Conservation (phyloP, 2,113 vertebrate genomes). For the Coryphaenoides rupestris region DNA sequence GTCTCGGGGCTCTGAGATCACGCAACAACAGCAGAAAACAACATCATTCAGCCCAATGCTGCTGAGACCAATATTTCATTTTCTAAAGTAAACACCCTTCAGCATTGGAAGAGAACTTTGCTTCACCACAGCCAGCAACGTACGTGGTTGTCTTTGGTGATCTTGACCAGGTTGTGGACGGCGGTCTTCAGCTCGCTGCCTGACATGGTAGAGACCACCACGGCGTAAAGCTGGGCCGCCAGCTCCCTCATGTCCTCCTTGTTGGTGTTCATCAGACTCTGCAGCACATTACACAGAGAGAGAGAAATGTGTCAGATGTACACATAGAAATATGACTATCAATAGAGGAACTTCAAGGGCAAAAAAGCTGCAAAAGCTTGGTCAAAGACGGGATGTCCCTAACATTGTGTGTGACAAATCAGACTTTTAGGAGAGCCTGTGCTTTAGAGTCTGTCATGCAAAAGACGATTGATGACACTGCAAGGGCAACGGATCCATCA, state of each 20-base stretch:
- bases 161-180: constrained; percentile 89
- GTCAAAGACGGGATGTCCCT: too few species aligned
- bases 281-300: constrained; percentile 19
- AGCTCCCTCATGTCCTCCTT: constrained; percentile 98
- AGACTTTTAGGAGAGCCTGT: too few species aligned
- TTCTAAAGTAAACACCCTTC: background rate
- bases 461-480: too few species aligned
- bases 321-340: constrained; percentile 1
- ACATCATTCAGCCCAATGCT: too few species aligned
- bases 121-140: constrained; percentile 17
- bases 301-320: background rate
- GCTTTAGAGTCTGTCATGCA: too few species aligned
- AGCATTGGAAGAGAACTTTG: background rate
- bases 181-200: constrained; percentile 85
- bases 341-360: background rate
- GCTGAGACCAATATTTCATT: background rate
- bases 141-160: constrained; percentile 91
- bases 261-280: constrained; percentile 95
- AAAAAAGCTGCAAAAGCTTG: too few species aligned
- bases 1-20: constrained; percentile 85
- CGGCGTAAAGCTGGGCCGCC: constrained; percentile 90
- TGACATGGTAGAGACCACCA: constrained; percentile 88
- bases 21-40: constrained; percentile 8
- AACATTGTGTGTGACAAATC: too few species aligned
- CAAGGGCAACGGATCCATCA: too few species aligned